Percentiles rank a stretch among this genome's conserved stretches.
Evolutionary conservation across 2,797 vertebrate species (phyloP).

Genomic region (Tapirus indicus): DNA sequence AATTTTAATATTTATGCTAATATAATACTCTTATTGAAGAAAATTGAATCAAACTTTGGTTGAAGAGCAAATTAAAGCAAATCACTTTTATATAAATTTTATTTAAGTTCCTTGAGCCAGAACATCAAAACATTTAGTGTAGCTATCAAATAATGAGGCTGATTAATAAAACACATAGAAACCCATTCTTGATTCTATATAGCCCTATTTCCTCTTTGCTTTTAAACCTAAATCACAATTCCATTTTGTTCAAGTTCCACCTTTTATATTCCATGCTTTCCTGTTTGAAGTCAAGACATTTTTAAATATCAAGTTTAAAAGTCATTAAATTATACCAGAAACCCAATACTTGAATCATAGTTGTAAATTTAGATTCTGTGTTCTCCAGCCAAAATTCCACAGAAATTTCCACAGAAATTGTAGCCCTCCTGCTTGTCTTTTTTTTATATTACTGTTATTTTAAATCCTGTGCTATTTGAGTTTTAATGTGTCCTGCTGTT

Average conservation of each 20-base stretch:
- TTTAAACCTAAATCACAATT: slow-evolving; percentile 49
- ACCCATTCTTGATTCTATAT: background rate
- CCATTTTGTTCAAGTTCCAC: background rate
- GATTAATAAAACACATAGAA: slow-evolving; percentile 20
- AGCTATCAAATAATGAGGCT: slow-evolving; percentile 23
- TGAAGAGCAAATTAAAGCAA: slow-evolving; percentile 63
- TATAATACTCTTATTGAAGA: slow-evolving; percentile 48
- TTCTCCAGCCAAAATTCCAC: slow-evolving; percentile 25
- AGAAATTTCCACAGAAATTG: slow-evolving; percentile 29
- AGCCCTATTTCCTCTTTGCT: background rate
- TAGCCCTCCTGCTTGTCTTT: background rate
- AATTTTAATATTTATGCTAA: slow-evolving; percentile 62
- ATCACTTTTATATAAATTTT: slow-evolving; percentile 24
- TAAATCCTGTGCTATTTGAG: slow-evolving; percentile 1
- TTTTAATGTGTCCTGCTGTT: background rate
- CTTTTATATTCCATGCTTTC: slow-evolving; percentile 50
- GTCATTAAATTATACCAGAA: slow-evolving; percentile 43
- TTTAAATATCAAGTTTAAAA: slow-evolving; percentile 63
- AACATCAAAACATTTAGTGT: slow-evolving; percentile 47
- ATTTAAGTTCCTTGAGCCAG: slow-evolving; percentile 48
- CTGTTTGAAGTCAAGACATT: slow-evolving; percentile 41
- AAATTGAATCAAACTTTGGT: slow-evolving; percentile 45
- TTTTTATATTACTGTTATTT: slow-evolving; percentile 25
- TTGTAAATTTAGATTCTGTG: slow-evolving; percentile 61
- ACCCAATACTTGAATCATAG: slow-evolving; percentile 17